Conservation (phyloP, 2,888 invertebrate species). For the Acanthosepion lycidas region DNA sequence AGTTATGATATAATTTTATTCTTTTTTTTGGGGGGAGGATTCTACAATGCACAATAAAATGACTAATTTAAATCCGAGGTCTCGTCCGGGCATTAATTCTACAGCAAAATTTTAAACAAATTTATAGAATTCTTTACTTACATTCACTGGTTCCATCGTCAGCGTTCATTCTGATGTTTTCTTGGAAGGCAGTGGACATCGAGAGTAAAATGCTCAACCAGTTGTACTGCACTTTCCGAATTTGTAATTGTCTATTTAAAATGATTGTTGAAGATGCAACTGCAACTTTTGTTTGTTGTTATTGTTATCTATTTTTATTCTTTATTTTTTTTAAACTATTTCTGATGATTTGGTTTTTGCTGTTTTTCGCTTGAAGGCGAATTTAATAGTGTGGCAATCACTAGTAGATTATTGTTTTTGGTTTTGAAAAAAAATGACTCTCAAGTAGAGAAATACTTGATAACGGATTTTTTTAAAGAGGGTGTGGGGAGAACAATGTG, state of each 20-base stretch:
- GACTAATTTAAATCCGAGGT: too few species aligned
- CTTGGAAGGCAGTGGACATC: not conserved
- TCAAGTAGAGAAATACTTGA: slow-evolving; percentile 33
- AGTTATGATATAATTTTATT: too few species aligned
- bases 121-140: not conserved
- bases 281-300: not conserved
- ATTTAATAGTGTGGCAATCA: not conserved
- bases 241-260: not conserved
- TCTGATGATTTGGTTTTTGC: not conserved
- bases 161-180: not conserved
- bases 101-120: not conserved
- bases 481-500: not conserved
- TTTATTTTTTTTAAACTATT: not conserved
- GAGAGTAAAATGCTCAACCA: not conserved
- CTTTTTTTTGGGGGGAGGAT: too few species aligned
- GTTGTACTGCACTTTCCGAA: not conserved
- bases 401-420: not conserved
- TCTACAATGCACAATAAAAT: too few species aligned
- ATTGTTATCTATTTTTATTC: not conserved
- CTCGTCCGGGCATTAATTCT: not conserved
- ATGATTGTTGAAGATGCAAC: not conserved
- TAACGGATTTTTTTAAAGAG: not conserved
- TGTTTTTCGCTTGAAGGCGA: not conserved
- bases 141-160: not conserved
- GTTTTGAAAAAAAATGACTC: not conserved